Evolutionary conservation across 2,797 vertebrate genomes (phyloP), one percentile per base, ranked within the genome.

Genomic region (Gadopsis marmoratus): DNA sequence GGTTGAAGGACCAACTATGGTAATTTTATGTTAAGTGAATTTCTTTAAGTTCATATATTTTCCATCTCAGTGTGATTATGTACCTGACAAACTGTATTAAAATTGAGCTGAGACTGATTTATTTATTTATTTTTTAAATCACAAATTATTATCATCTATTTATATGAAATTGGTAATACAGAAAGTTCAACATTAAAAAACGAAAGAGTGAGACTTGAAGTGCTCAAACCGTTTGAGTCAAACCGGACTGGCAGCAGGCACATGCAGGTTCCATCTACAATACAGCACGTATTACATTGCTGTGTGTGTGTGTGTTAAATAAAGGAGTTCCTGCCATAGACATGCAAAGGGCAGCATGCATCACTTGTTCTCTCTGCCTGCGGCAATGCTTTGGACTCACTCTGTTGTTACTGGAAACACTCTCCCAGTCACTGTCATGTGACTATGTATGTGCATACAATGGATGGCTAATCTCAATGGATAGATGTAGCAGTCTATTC

Each of bases 291-390:
- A 65, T 72, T 69, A 61, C 48, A 80, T 31, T 61, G 10, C 70
- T 69, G 16, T 70, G 59, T 78, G 73, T 61, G n/a, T 58, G 61
- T 69, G 29, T 74, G 16, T 39, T 35, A 69, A 26, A 82, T 66
- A 83, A 87, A 84, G 19, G 48, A 26, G 61, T 76, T 78, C 67
- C 74, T 88, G 71, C 50, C 67, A 84, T 72, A 90, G 81, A 88
- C 87, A 92, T 91, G 92, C 90, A 77, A 87, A 70, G 75, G 82
- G 86, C 78, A 63, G 71, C 91, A 91, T 95, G 91, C 94, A 89
- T 81, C 79, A 87, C 82, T 90, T 83, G 81, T 76, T 91, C 77
- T 81, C 73, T 86, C 82, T 89, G 91, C 83, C 84, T 78, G 45
- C 29, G 86, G 84, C 84, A 74, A 84, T 86, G 72, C 82, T 82